Base-by-base conservation (phyloP, 2,888 invertebrate species). In the Clunio marinus region DNA sequence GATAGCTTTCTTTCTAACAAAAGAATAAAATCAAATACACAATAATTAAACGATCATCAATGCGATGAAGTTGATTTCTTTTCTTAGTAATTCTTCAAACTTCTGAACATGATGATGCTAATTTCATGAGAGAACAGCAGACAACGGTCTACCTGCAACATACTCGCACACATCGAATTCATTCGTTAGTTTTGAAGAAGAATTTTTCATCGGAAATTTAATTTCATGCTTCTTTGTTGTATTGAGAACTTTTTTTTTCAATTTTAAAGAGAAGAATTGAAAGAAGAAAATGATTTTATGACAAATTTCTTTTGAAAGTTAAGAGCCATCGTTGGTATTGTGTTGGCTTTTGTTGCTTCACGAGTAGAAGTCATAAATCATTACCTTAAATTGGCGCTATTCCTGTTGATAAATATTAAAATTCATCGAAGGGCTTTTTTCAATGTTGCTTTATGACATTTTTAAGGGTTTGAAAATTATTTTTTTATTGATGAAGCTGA, bases 11-110 rank as follows among this genome's bases (percentile, higher is more conserved):
- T 28, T 20, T 41, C 28, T 27, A 28, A 55, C 66, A 66, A 66
- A 55, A 55, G 66, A 65, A 65, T 17, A 66, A 66, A 66, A 66
- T 66, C 66, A 66, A 55, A 66, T 46, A 65, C 63, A 66, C 55
- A 66, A 66, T 55, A 66, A 66, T 66, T 66, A 66, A 66, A 55
- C 46, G 66, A 66, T 65, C 63, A 25, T 65, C 45, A 45, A 35
- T 62, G 22, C 62, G 62, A 62, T 62, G 62, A 65, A 58, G 58
- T 28, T 20, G 17, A 13, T 58, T 58, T 58, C 17, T 17, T 37
- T 62, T 62, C 24, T 46, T 24, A 20, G 17, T 5, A 25, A 27
- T 57, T 27, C 27, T 57, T 57, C 27, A 57, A 20, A 57, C 57
- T 57, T 27, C 57, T 57, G 57, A 57, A 57, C 51, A 66, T 66